phyloP scores from a whole-genome alignment of 2,113 vertebrate genomes.

The Protobothrops mucrosquamatus region DNA sequence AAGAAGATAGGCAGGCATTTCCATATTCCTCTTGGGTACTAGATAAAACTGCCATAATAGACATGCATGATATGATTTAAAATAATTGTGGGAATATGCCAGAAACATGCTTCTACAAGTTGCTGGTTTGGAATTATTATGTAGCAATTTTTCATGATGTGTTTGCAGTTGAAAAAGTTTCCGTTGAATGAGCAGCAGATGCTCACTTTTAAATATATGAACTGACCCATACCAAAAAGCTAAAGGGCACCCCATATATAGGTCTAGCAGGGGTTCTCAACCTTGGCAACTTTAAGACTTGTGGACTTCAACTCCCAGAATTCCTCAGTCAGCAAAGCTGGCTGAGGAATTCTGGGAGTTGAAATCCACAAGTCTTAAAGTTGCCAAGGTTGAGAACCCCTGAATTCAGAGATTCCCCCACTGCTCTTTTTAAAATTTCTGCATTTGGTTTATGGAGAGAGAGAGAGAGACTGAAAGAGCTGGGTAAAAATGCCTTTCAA shows the following conservation, averaged over 20 bases:
- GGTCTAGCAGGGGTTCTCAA: too few relatives aligned
- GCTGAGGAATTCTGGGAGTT: too few relatives aligned
- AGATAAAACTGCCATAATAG: neutral
- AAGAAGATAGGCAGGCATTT: neutral
- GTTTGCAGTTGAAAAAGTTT: neutral
- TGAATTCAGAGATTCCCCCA: neutral
- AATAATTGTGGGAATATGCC: too few relatives aligned
- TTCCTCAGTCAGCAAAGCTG: too few relatives aligned
- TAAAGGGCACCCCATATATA: neutral
- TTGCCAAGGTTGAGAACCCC: too few relatives aligned
- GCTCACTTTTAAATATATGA: neutral
- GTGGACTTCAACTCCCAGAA: too few relatives aligned
- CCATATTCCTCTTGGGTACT: neutral
- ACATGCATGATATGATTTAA: neutral
- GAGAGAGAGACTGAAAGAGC: too few relatives aligned
- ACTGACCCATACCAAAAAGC: neutral
- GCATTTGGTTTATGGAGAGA: neutral
- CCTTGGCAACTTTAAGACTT: too few relatives aligned
- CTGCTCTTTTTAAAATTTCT: neutral
- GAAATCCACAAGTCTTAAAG: too few relatives aligned
- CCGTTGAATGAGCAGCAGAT: neutral
- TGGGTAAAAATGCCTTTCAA: neutral
- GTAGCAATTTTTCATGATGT: neutral
- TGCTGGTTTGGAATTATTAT: neutral
- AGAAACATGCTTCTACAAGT: neutral